Evolutionary conservation across 2,113 vertebrate genomes (phyloP), one percentile per base, ranked within the genome.

Genomic region (Ursus arctos): DNA sequence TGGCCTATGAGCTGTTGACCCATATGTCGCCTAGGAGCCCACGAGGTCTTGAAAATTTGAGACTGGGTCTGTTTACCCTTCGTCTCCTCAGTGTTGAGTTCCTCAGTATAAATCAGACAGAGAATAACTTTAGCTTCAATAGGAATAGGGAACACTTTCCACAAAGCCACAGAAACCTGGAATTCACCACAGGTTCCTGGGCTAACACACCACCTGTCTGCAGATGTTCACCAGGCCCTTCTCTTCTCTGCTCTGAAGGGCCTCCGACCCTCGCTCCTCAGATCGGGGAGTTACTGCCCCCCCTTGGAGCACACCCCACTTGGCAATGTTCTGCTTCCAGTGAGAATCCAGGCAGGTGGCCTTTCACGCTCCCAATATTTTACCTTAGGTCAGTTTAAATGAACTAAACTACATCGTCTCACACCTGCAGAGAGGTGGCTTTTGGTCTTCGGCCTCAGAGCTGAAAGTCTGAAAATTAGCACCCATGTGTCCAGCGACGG

Each of bases 171-270:
- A 59, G n/a, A 59, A 9, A 22, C 14, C 1, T 57, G 33, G 4
- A 67, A 36, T 40, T 69, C 57, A 28, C 9, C 28, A n/a, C 7
- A n/a, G 3, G 26, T 5, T 8, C 40, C 0, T 4, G 22, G 24
- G 15, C 24, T 18, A 15, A 51, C 7, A 1, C 13, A 24, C 26
- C 16, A 21, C 24, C 19, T 65, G 31, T 22, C 6, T 33, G 18
- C n/a, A 12, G 10, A 40, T 6, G 21, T 13, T 0, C 0, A 10
- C 1, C 0, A 1, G 28, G 4, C 69, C 28, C 43, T 84, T 26
- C 51, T 0, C 9, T 18, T n/a, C 80, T 40, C 24, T 36, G 31
- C 43, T 49, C 47, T 6, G 13, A 86, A 28, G 49, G 24, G 26
- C 33, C 31, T 33, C 72, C 2, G 74, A 33, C 13, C 76, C 11